Conservation (phyloP, 2,113 vertebrate genomes). For the Cariama cristata region DNA sequence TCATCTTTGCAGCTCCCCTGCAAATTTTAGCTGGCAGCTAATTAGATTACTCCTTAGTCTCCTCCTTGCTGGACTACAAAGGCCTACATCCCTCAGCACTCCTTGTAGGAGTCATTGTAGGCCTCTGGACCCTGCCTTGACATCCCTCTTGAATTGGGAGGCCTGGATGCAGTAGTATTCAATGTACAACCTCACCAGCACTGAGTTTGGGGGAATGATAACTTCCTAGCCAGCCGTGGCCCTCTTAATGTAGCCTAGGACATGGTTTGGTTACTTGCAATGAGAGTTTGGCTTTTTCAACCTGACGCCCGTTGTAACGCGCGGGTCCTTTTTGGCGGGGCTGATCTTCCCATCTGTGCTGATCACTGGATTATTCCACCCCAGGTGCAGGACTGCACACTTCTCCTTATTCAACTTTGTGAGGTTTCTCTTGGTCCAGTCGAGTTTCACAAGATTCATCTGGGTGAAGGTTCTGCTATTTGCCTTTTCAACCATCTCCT, state of each 20-base stretch:
- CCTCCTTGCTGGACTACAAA: neutral
- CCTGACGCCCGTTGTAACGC: accelerated
- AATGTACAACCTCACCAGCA: neutral
- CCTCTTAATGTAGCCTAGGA: neutral
- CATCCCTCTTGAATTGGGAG: neutral
- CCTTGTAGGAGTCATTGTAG: neutral
- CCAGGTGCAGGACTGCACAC: neutral
- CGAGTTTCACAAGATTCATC: neutral
- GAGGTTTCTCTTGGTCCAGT: neutral
- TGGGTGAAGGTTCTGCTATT: neutral
- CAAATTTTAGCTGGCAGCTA: neutral
- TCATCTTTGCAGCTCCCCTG: neutral
- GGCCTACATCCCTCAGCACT: neutral
- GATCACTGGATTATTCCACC: neutral
- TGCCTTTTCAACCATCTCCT: neutral
- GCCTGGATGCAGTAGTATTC: neutral
- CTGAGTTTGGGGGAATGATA: neutral
- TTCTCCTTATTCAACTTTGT: neutral
- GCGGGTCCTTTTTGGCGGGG: neutral
- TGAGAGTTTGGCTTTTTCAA: neutral
- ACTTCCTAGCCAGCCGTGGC: neutral
- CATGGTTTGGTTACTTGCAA: neutral
- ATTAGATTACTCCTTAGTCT: neutral
- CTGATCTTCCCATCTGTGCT: neutral
- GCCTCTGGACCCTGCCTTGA: neutral